Conservation (phyloP, 2,888 invertebrate species). For the Incurvaria masculella region DNA sequence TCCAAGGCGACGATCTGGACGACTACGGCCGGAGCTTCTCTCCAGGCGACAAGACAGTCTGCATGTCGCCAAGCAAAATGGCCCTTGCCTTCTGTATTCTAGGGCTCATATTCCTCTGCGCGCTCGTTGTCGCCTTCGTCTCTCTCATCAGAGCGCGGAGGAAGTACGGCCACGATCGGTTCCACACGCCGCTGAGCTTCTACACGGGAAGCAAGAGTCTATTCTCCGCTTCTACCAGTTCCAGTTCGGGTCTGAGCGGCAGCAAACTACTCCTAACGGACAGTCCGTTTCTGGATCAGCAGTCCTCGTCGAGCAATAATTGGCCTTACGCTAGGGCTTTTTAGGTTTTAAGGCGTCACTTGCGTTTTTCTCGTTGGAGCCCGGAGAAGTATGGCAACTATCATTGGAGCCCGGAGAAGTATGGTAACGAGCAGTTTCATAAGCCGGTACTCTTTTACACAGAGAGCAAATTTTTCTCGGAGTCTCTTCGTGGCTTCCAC, state of each 20-base stretch:
- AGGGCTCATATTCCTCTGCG: conserved; percentile 68
- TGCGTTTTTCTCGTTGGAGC: no score
- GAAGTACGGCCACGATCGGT: conserved; percentile 42
- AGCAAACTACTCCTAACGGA: conserved; percentile 60
- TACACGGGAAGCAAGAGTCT: conserved; percentile 59
- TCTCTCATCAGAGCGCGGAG: conserved; percentile 62
- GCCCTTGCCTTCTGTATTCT: conserved; percentile 71
- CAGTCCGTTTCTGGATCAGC: conserved; percentile 59
- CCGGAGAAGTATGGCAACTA: no score
- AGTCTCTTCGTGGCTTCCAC: no score
- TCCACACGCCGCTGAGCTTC: conserved; percentile 53
- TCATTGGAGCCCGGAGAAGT: no score
- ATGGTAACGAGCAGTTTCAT: no score
- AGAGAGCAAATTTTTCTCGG: no score
- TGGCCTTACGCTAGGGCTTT: conserved; percentile 51
- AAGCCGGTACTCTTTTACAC: no score
- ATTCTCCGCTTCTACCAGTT: conserved; percentile 59
- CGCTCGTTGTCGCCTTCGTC: conserved; percentile 66
- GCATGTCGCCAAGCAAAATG: conserved; percentile 73
- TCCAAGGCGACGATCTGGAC: conserved; percentile 37
- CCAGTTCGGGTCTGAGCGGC: conserved; percentile 58
- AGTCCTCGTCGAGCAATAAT: conserved; percentile 50
- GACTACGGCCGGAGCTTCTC: conserved; percentile 42
- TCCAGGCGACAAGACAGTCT: conserved; percentile 63
- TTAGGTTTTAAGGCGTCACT: conserved; percentile 11